Evolutionary conservation across 2,888 invertebrate species (phyloP), one percentile per base, ranked within the genome.

Genomic region (Oasisia sp.): DNA sequence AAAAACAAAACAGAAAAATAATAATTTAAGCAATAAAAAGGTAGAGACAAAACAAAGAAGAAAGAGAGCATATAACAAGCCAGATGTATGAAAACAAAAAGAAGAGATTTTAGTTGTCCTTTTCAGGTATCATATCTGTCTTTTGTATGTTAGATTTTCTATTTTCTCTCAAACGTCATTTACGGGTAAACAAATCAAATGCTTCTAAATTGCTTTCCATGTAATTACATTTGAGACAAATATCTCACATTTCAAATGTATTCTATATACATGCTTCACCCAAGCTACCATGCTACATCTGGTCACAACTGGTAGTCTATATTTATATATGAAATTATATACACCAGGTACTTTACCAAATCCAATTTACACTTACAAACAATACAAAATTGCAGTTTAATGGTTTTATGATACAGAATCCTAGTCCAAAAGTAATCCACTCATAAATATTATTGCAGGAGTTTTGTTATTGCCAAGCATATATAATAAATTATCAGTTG

Each of bases 391-490:
- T 74, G 27, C 74, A 74, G 7, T 74, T 19, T n/a, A 27, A n/a
- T 74, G 74, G n/a, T 74, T 74, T 74, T 74, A 74, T n/a, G 74
- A 74, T 74, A 74, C 74, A 74, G 19, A 74, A 74, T 74, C 74
- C 74, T 74, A 74, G 27, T 74, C 74, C 74, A 27, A 74, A 74
- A 27, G 74, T 74, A 74, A 74, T 27, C 27, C 74, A 19, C 74
- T 74, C 74, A 7, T 74, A 74, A 74, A 74, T 74, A 19, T 27
- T 27, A 74, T 27, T 27, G 14, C 19, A 74, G 27, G 27, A 27
- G 4, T 74, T 58, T 74, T 74, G 74, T n/a, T 74, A n/a, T 74
- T 7, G 74, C 27, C 74, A 74, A 74, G 74, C n/a, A 74, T 27
- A 27, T 27, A 27, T 7, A 27, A 74, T 74, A 27, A 27, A 27